Percentiles rank a stretch among this genome's conserved stretches.
phyloP scores from a whole-genome alignment of 1,140 invertebrate species.

The Caenorhabditis brenneri region DNA sequence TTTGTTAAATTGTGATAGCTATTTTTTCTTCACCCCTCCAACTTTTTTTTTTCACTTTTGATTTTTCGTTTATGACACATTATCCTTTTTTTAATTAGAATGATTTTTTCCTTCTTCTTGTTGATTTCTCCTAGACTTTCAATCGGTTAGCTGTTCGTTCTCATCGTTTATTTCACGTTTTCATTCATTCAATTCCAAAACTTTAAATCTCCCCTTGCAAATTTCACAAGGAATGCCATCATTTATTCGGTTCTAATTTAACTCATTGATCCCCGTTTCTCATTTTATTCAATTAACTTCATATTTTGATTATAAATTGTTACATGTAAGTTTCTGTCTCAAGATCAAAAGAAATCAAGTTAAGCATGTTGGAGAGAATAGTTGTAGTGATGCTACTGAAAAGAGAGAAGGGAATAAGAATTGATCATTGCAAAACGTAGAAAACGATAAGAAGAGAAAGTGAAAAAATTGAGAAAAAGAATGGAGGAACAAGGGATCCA shows the following conservation, averaged over 20 bases:
- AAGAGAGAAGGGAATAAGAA: no score
- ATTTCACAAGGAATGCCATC: not conserved
- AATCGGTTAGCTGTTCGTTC: constrained; percentile 28
- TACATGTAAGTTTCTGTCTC: no score
- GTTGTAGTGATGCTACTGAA: no score
- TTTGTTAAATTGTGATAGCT: constrained; percentile 34
- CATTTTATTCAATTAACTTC: not conserved
- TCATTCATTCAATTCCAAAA: not conserved
- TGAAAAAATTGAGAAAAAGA: no score
- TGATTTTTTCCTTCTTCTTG: not conserved
- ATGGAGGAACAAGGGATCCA: no score
- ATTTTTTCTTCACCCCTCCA: not conserved
- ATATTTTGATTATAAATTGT: not conserved
- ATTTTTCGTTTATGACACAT: not conserved
- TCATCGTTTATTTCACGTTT: not conserved
- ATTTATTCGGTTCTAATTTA: not conserved
- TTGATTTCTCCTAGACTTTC: not conserved
- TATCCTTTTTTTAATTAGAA: not conserved
- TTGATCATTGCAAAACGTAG: no score
- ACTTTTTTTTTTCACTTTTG: not conserved
- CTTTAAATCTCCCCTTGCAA: not conserved
- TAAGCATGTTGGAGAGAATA: no score
- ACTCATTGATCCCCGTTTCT: not conserved
- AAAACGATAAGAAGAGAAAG: no score
- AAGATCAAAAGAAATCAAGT: no score